Percentiles rank a stretch among this genome's conserved stretches.
phyloP scores from a whole-genome alignment of 2,888 invertebrate species.

The Drosophila hawaiiensis region DNA sequence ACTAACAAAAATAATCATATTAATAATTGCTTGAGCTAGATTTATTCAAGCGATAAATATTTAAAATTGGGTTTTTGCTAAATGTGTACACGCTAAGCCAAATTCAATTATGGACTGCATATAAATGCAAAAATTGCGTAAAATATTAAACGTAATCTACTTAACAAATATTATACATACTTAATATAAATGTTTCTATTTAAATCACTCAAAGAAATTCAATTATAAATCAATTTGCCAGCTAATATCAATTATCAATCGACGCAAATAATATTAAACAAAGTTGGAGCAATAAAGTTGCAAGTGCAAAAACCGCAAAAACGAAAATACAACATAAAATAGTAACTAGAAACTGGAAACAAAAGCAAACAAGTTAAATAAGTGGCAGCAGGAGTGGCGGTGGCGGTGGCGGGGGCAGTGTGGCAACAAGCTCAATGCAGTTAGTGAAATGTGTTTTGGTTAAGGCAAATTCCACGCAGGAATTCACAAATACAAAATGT shows the following conservation, averaged over 20 bases:
- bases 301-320: conserved; percentile 19
- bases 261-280: conserved; percentile 9
- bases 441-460: conserved; percentile 73
- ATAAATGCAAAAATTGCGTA: not conserved
- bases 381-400: conserved; percentile 10
- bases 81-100: not conserved
- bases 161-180: not conserved
- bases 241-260: conserved; percentile 28
- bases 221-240: conserved; percentile 11
- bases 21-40: not conserved
- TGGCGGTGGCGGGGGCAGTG: conserved; percentile 6
- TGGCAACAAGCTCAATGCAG: conserved; percentile 66
- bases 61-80: conserved; percentile 2
- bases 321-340: conserved; percentile 1
- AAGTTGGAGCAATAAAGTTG: conserved; percentile 3
- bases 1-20: conserved; percentile 4
- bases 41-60: conserved; percentile 2
- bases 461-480: conserved; percentile 71
- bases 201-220: not conserved
- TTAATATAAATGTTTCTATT: not conserved
- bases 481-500: conserved; percentile 72
- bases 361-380: conserved; percentile 7
- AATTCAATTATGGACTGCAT: conserved; percentile 15
- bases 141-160: conserved; percentile 15
- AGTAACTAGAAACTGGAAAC: not conserved